Base-by-base conservation (phyloP, 2,113 vertebrate genomes). In the Lepus europaeus region DNA sequence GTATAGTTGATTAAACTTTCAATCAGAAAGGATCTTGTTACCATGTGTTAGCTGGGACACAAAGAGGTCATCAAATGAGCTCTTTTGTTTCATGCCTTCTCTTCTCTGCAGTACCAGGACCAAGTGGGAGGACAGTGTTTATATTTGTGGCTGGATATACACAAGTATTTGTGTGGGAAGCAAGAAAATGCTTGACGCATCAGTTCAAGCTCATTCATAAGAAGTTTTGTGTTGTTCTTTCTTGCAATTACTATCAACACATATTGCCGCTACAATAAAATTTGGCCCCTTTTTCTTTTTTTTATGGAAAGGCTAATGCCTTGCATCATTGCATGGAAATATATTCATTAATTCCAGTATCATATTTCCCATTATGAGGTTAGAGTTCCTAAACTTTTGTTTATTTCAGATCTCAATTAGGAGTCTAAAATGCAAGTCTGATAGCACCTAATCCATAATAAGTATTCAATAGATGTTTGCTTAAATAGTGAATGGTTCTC, bases 301-400 rank as follows among this genome's bases (percentile, higher is more conserved):
- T 96, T 76, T 73, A 64, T 92, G 56, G 51, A 92, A 96, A 87
- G 11, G 6, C 69, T 73, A 83, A 87, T 1, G 3, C 27, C 70
- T 84, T 96, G 77, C 81, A 94, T 96, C 94, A 96, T 91, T 96
- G 96, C 93, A 91, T 97, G 90, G 94, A 98, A 97, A 97, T 90
- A 95, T 73, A 93, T 76, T 87, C 94, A 74, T 98, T 97, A 97
- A 95, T 89, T 91, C 92, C 81, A 70, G 31, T 59, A 89, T 63
- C 29, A 5, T 70, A 85, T 29, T 95, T 85, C 80, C 69, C 66
- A 29, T 84, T 87, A 86, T 68, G 77, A 97, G 86, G 27, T 49
- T 78, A 80, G 36, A 9, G 3, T 96, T 96, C 70, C 84, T 61
- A 92, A 16, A 94, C 87, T 22, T 56, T 97, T 87, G 80, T 93